Base-by-base conservation (phyloP, 2,797 vertebrate species). In the Danio choprae region DNA sequence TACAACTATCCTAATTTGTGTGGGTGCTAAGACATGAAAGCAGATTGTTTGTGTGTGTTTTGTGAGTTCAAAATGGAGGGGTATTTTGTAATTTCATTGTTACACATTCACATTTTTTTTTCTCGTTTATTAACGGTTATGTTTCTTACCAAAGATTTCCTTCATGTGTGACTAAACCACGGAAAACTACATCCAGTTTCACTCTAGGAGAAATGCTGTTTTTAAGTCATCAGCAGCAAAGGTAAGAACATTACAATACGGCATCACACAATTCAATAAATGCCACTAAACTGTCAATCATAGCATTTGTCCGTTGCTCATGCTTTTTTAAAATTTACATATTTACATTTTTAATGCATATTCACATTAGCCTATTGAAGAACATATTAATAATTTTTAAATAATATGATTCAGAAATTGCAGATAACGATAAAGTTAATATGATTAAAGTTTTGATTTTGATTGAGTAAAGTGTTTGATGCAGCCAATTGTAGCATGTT, bases 91-190 rank as follows among this genome's bases (percentile, higher is more conserved):
- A 79, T 63, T 40, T 53, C 8, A 22, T 63, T 72, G 38, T 72
- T 60, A 7, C 46, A 79, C 46, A 36, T 44, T 44, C 51, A 40
- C 7, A 11, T 20, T 80, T 80, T 72, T 69, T 50, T 38, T 20
- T 53, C 6, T n/a, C 11, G 10, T n/a, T 51, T 46, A 70, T 43
- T 53, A 63, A 78, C 55, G 10, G 77, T 20, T 36, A 50, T 59
- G 29, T 43, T 79, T 71, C 65, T 79, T 22, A 59, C 38, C 36
- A 38, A 59, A 78, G 76, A 63, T 79, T 79, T 41, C 16, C 65
- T 79, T 53, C 36, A 71, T 58, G 41, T 48, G 43, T 38, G 29
- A 1, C 3, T 16, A 56, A 11, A 15, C 10, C 6, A 43, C 40
- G 3, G 16, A 15, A 50, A 80, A 51, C 36, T 22, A 55, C 46